These are phyloP conservation scores for Phenacoccus solenopsis DNA, from an alignment of 1,140 invertebrate genomes.

Conservation along the genomic window DNA sequence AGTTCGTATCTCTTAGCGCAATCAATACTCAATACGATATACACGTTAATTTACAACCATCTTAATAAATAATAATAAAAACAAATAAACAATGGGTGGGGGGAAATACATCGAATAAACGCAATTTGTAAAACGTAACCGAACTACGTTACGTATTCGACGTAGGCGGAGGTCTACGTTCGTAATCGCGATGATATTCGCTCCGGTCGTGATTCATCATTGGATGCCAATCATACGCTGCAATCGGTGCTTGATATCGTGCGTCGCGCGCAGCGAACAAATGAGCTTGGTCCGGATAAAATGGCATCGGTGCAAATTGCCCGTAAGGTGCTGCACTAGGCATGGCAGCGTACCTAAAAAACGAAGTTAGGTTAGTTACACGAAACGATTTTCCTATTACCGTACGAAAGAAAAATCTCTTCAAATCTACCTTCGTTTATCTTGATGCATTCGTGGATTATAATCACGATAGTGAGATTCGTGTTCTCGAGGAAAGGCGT, in stretches of 20 bases:
- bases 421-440: background rate
- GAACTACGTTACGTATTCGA: conserved; percentile 1
- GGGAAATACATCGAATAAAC: no score
- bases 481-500: background rate
- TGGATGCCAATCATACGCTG: background rate
- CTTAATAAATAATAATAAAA: no score
- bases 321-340: background rate
- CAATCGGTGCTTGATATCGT: background rate
- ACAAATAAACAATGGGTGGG: no score
- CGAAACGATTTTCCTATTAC: background rate
- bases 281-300: background rate
- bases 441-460: background rate
- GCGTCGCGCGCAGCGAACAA: background rate
- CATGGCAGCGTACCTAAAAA: background rate
- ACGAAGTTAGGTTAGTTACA: background rate
- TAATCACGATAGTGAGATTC: background rate
- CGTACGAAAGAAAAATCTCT: no score
- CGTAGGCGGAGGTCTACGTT: background rate
- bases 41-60: no score
- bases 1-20: no score
- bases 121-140: no score
- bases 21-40: no score
- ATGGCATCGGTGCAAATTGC: background rate
- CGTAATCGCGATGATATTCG: background rate
- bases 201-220: conserved; percentile 6